These are phyloP conservation scores for Amphipoea lucens DNA, from an alignment of 2,888 invertebrate species.

Conservation along the genomic window DNA sequence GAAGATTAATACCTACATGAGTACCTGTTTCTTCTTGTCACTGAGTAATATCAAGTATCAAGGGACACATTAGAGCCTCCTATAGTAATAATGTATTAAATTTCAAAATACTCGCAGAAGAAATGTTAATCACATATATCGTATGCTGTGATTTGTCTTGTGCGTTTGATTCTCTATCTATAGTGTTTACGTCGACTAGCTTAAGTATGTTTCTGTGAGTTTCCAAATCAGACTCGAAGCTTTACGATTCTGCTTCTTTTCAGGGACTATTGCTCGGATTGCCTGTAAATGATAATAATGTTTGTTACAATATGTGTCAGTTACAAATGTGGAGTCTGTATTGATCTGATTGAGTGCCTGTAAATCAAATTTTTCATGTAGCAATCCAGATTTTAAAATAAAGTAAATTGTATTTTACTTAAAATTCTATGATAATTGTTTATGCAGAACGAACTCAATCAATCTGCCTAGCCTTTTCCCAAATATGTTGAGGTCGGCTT, in stretches of 20 bases:
- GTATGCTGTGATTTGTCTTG: conserved; percentile 33
- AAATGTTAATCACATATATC: conserved; percentile 38
- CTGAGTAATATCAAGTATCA: conserved; percentile 46
- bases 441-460: no score
- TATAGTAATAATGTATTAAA: conserved; percentile 44
- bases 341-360: not conserved
- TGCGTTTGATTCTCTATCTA: conserved; percentile 13
- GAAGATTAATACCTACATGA: conserved; percentile 24
- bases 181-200: not conserved
- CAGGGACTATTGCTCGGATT: not conserved
- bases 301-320: no score
- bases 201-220: not conserved
- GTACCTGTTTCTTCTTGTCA: conserved; percentile 17
- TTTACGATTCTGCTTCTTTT: not conserved
- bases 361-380: no score
- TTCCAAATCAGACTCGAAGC: not conserved
- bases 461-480: no score
- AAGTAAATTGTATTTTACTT: not conserved
- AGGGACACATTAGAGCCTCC: conserved; percentile 13
- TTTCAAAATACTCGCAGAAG: conserved; percentile 46
- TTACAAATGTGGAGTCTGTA: not conserved
- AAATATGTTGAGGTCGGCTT: no score
- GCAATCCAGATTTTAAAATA: not conserved
- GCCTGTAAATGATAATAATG: no score
- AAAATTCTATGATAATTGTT: not conserved